Evolutionary conservation across 2,113 vertebrate genomes (phyloP).

Genomic region (Hystrix brachyura): DNA sequence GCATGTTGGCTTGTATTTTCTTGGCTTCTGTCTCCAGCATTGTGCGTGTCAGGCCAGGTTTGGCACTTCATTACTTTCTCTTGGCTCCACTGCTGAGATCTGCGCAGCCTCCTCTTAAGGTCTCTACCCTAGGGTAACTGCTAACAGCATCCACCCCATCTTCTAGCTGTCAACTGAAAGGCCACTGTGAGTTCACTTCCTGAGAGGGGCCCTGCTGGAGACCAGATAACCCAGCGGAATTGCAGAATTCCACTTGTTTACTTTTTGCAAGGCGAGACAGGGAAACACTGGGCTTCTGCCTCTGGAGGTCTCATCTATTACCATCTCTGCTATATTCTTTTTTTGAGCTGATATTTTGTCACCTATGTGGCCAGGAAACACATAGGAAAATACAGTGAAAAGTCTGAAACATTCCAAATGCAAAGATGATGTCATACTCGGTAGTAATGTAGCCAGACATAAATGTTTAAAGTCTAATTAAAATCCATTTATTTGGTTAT

Average conservation of each 20-base stretch:
- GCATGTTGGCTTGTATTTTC: not conserved
- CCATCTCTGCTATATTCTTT: not conserved
- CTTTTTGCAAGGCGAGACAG: slow-evolving; percentile 39
- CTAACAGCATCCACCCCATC: slow-evolving; percentile 18
- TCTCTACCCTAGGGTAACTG: not conserved
- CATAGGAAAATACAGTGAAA: not conserved
- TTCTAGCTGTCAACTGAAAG: slow-evolving; percentile 65
- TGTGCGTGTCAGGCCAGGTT: not conserved
- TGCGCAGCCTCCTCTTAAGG: not conserved
- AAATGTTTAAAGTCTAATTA: not conserved
- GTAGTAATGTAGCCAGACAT: not conserved
- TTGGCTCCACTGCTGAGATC: not conserved
- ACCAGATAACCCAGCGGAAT: not conserved
- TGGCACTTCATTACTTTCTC: not conserved
- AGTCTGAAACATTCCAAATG: not conserved
- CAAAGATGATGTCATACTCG: not conserved
- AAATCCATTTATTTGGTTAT: not conserved
- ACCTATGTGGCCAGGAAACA: not conserved
- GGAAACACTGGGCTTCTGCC: not conserved
- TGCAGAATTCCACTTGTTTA: slow-evolving; percentile 51
- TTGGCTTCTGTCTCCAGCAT: not conserved
- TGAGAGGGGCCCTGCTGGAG: not conserved
- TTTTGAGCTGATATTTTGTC: slow-evolving; percentile 52
- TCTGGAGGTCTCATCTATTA: not conserved
- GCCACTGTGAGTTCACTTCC: slow-evolving; percentile 69